Percentiles rank a stretch among this genome's conserved stretches.
Conservation (phyloP, 2,888 invertebrate genomes). For the Diaperis boleti region DNA sequence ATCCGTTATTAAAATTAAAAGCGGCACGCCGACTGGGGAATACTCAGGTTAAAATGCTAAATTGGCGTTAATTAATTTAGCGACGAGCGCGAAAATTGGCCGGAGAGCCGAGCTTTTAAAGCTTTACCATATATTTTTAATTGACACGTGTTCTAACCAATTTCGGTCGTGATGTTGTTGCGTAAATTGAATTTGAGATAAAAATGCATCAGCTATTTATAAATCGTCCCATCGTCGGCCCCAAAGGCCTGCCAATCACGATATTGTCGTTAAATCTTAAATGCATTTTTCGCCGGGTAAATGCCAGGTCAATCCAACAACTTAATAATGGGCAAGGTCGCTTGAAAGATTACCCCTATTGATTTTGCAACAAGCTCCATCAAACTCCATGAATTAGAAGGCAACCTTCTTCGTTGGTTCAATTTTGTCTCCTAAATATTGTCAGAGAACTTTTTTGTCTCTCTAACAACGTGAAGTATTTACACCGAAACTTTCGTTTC, state of each 20-base stretch:
- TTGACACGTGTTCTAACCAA: background rate
- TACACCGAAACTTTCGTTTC: background rate
- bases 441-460: background rate
- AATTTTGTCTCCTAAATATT: too few relatives aligned
- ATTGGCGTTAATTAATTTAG: conserved; percentile 25
- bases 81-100: conserved; percentile 9
- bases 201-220: too few relatives aligned
- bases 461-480: background rate
- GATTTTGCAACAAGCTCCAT: too few relatives aligned
- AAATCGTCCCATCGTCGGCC: too few relatives aligned
- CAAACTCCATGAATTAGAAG: too few relatives aligned
- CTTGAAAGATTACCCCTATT: too few relatives aligned
- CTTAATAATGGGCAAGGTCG: too few relatives aligned
- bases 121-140: background rate
- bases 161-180: background rate
- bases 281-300: too few relatives aligned
- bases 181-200: background rate
- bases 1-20: conserved; percentile 22
- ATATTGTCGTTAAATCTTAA: too few relatives aligned
- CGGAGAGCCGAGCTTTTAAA: background rate
- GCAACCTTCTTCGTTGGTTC: too few relatives aligned
- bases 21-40: background rate
- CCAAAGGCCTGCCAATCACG: too few relatives aligned
- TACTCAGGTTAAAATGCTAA: conserved; percentile 18
- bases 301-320: too few relatives aligned